Percentiles rank a stretch among this genome's conserved stretches.
phyloP scores from a whole-genome alignment of 2,797 vertebrate genomes.

The Pantherophis vulpinus region DNA sequence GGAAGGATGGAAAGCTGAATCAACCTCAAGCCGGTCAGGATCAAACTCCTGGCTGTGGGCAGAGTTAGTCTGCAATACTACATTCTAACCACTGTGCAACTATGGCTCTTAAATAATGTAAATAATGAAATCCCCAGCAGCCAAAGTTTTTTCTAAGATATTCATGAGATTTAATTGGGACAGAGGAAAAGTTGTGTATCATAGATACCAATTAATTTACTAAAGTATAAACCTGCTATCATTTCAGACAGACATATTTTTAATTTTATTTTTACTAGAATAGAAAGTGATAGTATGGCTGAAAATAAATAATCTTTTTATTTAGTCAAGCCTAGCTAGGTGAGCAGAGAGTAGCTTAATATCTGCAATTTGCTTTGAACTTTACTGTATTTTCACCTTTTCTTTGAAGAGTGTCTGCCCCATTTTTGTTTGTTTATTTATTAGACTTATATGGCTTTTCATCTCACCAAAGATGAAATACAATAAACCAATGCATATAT shows the following conservation, averaged over 20 bases:
- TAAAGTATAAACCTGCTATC: neutral
- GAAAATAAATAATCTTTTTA: neutral
- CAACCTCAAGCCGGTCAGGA: too few relatives aligned
- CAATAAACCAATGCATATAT: too few relatives aligned
- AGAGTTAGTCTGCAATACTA: neutral
- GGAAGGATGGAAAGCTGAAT: too few relatives aligned
- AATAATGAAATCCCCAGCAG: neutral
- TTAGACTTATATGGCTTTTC: too few relatives aligned
- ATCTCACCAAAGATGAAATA: too few relatives aligned
- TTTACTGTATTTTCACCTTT: neutral
- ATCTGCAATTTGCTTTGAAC: neutral
- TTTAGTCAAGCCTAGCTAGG: neutral
- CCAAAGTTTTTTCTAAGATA: neutral
- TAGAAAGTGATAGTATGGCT: neutral
- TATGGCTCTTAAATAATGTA: neutral
- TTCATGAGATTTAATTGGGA: neutral
- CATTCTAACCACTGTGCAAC: neutral
- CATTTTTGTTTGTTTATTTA: neutral
- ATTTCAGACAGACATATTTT: neutral
- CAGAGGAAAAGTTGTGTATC: neutral
- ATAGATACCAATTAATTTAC: neutral
- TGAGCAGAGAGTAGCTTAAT: neutral
- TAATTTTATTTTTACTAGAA: neutral
- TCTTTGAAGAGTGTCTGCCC: neutral
- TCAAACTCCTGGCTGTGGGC: too few relatives aligned